Percentiles rank a stretch among this genome's conserved stretches.
Conservation (phyloP, 2,113 vertebrate species). For the Pelecanus crispus region DNA sequence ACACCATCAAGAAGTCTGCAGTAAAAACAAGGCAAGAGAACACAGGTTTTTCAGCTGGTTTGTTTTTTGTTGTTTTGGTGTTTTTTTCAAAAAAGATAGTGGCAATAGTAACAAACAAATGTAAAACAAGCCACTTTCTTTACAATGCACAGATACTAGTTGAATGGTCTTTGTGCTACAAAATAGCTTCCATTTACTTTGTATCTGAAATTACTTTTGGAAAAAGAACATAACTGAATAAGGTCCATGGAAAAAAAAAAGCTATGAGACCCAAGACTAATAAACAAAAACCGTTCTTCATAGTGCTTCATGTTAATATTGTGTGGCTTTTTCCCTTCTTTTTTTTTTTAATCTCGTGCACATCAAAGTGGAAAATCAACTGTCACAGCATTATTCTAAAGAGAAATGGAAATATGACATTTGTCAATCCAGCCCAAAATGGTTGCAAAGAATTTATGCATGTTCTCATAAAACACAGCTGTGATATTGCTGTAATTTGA, state of each 20-base stretch:
- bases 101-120: background rate
- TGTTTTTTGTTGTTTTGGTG: background rate
- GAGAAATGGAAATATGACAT: constrained; percentile 23
- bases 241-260: constrained; percentile 16
- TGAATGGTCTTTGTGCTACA: background rate
- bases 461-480: constrained; percentile 17
- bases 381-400: background rate
- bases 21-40: background rate
- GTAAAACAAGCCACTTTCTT: constrained; percentile 10
- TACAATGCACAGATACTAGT: background rate
- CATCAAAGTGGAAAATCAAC: constrained; percentile 32
- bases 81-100: background rate
- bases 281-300: constrained; percentile 12
- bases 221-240: background rate
- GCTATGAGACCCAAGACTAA: background rate
- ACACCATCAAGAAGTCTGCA: background rate
- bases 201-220: background rate
- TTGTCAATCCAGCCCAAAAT: constrained; percentile 5
- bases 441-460: background rate
- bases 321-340: background rate
- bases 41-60: background rate
- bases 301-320: background rate
- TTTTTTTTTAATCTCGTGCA: background rate
- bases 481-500: constrained; percentile 21
- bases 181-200: background rate